Evolutionary conservation across 2,797 vertebrate species (phyloP), one percentile per base, ranked within the genome.

Genomic region (Trichosurus vulpecula): DNA sequence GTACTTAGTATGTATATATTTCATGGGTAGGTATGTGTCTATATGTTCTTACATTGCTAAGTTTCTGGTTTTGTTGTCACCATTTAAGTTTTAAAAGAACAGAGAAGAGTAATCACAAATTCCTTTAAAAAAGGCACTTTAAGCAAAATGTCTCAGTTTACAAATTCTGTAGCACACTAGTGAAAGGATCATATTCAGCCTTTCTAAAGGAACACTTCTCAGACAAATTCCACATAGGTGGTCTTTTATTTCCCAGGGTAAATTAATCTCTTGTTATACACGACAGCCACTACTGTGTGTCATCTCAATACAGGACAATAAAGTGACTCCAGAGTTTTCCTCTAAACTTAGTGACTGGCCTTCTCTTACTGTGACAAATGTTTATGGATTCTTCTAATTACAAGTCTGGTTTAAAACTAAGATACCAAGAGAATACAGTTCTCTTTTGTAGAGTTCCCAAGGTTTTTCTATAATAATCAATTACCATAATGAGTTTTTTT

Each of bases 401-500:
- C 97, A 98, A 94, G 97, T 98, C 96, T 98, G 97, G 96, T 98
- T 98, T 98, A 98, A 98, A 98, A 96, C 96, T 98, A 98, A 98
- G 98, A 98, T 96, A 97, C 94, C 98, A 98, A 97, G 96, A 98
- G 98, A 98, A 98, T 98, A 98, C 52, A 87, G 90, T 94, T 97
- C 97, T 97, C 97, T 98, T 98, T 98, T 98, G 97, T 98, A 98
- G 97, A 96, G 97, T 98, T 99, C 98, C 97, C 54, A 47, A 98
- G 98, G 96, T 98, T 98, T 98, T 98, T 96, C 98, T 98, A 97
- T 98, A 99, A 99, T 98, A 99, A 99, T 99, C 98, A 98, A 98
- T 99, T 99, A 99, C 97, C 95, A 98, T 99, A 99, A 99, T 99
- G 98, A 98, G 98, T 98, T 99, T 98, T 99, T 98, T 98, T 98